These are phyloP conservation scores for Drosophila hydei DNA, from an alignment of 1,140 invertebrate species.

Conservation along the genomic window DNA sequence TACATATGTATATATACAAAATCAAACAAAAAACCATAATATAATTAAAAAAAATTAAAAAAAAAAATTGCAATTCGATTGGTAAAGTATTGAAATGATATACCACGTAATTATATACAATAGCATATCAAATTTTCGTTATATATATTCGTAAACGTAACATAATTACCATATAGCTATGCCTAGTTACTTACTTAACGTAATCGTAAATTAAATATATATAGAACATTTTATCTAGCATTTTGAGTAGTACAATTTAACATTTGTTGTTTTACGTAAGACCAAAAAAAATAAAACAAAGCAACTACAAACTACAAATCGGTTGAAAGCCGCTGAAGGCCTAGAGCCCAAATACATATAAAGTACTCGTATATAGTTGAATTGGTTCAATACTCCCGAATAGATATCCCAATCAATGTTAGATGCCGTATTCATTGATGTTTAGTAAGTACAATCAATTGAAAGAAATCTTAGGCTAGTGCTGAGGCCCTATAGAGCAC, in stretches of 20 bases:
- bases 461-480: constrained; percentile 56
- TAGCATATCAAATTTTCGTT: constrained; percentile 57
- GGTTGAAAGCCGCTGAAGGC: constrained; percentile 6
- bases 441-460: constrained; percentile 66
- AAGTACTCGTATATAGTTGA: constrained; percentile 25
- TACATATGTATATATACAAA: constrained; percentile 7
- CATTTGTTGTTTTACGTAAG: constrained; percentile 72
- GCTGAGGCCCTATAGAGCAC: constrained; percentile 75
- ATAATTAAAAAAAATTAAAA: constrained; percentile 8
- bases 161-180: constrained; percentile 62
- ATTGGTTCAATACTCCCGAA: constrained; percentile 37
- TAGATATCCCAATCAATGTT: constrained; percentile 33
- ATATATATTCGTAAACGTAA: constrained; percentile 58
- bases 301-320: constrained; percentile 15
- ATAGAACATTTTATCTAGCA: constrained; percentile 76
- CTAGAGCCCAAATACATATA: constrained; percentile 4
- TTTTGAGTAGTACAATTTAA: constrained; percentile 75
- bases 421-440: constrained; percentile 55
- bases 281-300: constrained; percentile 12
- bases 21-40: constrained; percentile 11
- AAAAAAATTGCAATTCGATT: constrained; percentile 52
- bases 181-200: constrained; percentile 71
- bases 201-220: constrained; percentile 42
- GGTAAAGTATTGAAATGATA: constrained; percentile 64
- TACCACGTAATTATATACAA: constrained; percentile 41